Percentiles rank a stretch among this genome's conserved stretches.
These are phyloP conservation scores for Cryptomyrus ogoouensis DNA, from an alignment of 2,113 vertebrate genomes.

Conservation along the genomic window DNA sequence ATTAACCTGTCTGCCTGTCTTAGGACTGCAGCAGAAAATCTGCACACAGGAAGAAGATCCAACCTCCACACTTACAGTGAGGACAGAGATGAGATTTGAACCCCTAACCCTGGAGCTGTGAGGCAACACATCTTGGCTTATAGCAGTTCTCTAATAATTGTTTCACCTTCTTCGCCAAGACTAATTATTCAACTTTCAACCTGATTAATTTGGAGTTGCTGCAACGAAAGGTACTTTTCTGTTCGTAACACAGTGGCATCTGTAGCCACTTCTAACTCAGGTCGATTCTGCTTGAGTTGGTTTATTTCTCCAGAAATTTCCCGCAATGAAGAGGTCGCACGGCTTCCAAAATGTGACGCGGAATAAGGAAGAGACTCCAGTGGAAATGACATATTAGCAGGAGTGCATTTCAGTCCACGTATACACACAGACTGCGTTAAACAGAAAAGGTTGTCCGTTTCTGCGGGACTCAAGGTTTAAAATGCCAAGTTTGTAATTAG, in stretches of 20 bases:
- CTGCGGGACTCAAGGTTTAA: background rate
- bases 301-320: background rate
- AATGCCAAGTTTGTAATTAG: constrained; percentile 32
- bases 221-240: background rate
- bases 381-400: background rate
- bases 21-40: background rate
- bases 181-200: background rate
- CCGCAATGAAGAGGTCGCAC: background rate
- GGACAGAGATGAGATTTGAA: background rate
- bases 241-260: background rate
- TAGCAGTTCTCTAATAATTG: background rate
- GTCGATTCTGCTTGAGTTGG: background rate
- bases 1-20: background rate
- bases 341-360: background rate
- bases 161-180: background rate
- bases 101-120: background rate
- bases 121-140: background rate
- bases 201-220: background rate
- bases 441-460: background rate
- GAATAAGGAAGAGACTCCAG: background rate
- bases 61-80: background rate
- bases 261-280: background rate
- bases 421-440: background rate
- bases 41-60: background rate
- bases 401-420: background rate